phyloP scores from a whole-genome alignment of 2,888 invertebrate species.

The Caenorhabditis sp. region DNA sequence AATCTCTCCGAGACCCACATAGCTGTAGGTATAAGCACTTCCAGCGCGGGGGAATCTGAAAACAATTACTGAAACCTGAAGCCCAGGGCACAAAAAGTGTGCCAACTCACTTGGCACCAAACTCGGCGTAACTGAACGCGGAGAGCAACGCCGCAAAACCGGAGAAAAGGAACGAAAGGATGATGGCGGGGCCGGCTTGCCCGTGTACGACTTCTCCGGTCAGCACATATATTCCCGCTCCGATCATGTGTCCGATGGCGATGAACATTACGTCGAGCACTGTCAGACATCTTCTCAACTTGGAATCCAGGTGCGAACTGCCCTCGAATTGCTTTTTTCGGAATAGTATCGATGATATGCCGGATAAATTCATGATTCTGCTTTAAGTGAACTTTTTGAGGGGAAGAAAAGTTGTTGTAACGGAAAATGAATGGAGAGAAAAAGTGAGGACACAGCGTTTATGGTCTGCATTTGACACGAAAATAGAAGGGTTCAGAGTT shows the following conservation, averaged over 20 bases:
- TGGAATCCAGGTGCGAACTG: conserved; percentile 39
- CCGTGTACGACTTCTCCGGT: conserved; percentile 86
- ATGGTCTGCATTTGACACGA: too few relatives aligned
- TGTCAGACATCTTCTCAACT: conserved; percentile 60
- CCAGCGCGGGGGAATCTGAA: conserved; percentile 87
- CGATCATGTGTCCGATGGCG: conserved; percentile 66
- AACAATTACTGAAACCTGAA: background rate
- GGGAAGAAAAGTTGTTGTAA: too few relatives aligned
- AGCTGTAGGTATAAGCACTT: conserved; percentile 87
- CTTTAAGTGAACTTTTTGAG: too few relatives aligned
- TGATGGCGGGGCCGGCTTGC: conserved; percentile 92
- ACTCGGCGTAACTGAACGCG: conserved; percentile 84
- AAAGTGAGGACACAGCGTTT: too few relatives aligned
- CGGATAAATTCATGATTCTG: too few relatives aligned
- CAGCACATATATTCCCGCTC: conserved; percentile 64
- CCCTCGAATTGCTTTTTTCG: conserved; percentile 41
- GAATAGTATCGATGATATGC: too few relatives aligned
- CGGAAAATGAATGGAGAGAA: too few relatives aligned
- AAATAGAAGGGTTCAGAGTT: too few relatives aligned
- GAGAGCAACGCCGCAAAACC: conserved; percentile 88
- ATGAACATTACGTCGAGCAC: conserved; percentile 63
- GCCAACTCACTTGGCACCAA: conserved; percentile 80
- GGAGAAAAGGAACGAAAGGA: conserved; percentile 87
- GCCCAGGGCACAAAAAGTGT: background rate
- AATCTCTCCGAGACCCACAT: conserved; percentile 94